These are phyloP conservation scores for Benthosema pterotum DNA, from an alignment of 2,797 vertebrate genomes.

Conservation along the genomic window DNA sequence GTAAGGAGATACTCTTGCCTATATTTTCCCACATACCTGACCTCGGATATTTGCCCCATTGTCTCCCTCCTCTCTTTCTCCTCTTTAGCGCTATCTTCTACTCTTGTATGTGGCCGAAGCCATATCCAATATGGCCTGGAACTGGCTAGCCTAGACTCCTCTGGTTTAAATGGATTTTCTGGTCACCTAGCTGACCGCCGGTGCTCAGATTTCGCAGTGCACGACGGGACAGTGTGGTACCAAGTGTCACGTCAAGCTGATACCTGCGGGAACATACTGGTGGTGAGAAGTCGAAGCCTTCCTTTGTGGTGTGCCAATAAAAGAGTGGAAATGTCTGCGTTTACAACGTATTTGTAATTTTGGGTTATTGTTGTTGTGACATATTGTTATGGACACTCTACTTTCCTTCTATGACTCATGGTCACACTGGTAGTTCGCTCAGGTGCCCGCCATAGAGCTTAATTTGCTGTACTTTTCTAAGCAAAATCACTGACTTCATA, in stretches of 20 bases:
- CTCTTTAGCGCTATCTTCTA: slow-evolving; percentile 23
- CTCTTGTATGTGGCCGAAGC: slow-evolving; percentile 55
- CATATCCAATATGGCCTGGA: slow-evolving; percentile 51
- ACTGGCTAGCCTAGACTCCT: neutral
- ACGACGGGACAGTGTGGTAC: slow-evolving; percentile 57
- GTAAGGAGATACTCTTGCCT: neutral
- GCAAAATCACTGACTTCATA: too few relatives aligned
- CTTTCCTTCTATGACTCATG: too few relatives aligned
- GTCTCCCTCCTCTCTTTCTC: neutral
- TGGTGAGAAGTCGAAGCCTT: slow-evolving; percentile 40
- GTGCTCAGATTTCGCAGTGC: slow-evolving; percentile 38
- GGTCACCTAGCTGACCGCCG: slow-evolving; percentile 55
- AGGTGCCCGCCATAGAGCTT: too few relatives aligned
- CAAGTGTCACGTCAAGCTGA: slow-evolving; percentile 41
- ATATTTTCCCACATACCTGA: neutral
- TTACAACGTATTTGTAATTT: too few relatives aligned
- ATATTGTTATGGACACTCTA: too few relatives aligned
- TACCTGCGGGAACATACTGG: slow-evolving; percentile 64
- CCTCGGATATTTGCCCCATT: neutral
- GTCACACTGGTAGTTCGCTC: too few relatives aligned
- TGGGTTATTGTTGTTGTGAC: neutral
- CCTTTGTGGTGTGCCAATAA: too few relatives aligned
- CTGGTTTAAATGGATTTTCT: slow-evolving; percentile 53
- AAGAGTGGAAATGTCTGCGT: too few relatives aligned
- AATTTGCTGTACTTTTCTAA: too few relatives aligned